Percentiles rank a stretch among this genome's conserved stretches.
Evolutionary conservation across 2,797 vertebrate genomes (phyloP).

Genomic region (Lophius americanus): DNA sequence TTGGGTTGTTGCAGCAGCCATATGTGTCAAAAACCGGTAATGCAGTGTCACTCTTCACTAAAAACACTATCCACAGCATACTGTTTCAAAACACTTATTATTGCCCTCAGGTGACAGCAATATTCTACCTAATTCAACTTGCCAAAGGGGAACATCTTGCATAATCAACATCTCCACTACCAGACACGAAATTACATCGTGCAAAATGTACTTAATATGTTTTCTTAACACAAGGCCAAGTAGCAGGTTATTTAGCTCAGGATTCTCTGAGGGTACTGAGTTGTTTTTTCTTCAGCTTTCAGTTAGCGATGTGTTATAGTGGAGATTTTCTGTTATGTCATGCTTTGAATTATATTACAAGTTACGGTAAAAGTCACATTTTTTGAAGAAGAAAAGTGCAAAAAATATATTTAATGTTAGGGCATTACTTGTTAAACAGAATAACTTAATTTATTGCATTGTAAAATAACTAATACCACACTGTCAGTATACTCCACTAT

Average conservation of each 20-base stretch:
- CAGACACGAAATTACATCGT: constrained; percentile 67
- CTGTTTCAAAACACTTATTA: constrained; percentile 13
- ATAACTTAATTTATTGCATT: too few relatives aligned
- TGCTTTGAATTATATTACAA: too few relatives aligned
- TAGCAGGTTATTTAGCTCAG: constrained; percentile 17
- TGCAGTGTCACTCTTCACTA: background rate
- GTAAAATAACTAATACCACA: too few relatives aligned
- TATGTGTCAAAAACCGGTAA: constrained; percentile 1
- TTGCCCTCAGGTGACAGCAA: constrained; percentile 10
- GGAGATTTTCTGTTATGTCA: too few relatives aligned
- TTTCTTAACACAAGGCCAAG: constrained; percentile 61
- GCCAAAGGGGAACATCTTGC: constrained; percentile 30
- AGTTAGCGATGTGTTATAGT: background rate
- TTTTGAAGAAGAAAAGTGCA: too few relatives aligned
- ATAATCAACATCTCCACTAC: constrained; percentile 39
- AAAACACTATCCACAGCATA: background rate
- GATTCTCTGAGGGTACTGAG: constrained; percentile 22
- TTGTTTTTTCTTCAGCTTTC: constrained; percentile 28
- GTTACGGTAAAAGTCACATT: too few relatives aligned
- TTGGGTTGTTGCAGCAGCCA: background rate
- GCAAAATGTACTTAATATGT: constrained; percentile 50
- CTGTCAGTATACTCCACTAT: too few relatives aligned
- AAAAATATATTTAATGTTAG: background rate
- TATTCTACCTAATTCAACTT: constrained; percentile 44
- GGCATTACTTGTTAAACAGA: background rate